Evolutionary conservation across 2,797 vertebrate species (phyloP), one percentile per base, ranked within the genome.

Genomic region (Catostomus latipinnis): DNA sequence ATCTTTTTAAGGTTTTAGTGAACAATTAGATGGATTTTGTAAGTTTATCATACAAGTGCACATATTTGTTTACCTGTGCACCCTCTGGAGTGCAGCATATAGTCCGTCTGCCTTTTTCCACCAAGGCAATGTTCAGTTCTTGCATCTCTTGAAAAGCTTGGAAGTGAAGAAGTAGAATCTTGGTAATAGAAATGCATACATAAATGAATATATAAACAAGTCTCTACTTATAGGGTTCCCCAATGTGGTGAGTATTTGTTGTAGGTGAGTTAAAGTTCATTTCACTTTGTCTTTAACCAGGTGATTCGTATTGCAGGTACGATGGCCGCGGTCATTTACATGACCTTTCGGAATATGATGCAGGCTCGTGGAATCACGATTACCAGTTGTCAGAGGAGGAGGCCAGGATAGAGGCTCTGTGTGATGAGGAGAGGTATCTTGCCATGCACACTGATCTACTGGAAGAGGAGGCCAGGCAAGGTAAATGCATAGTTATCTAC

Each of bases 261-360:
- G 81, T 89, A 84, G 89, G 76, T 72, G 75, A 69, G 18, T 14
- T 49, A 72, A 70, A 13, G 86, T 89, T 7, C 0, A 71, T 68
- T 90, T 86, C 86, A 68, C n/a, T 16, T 66, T 18, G 83, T 76
- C 71, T 91, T 91, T 97, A 96, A 98, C 93, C 93, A 93, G 71
- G 6, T 43, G 62, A 88, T 93, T 97, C 93, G 71, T 89, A 86
- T 95, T 95, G 93, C 97, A 99, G 98, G 95, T 99, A 99, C 0
- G 98, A 99, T 91, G 97, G 98, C 74, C 97, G 98, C 16, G 98
- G 98, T 95, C 98, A 99, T 94, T 96, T 99, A 76, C 97, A 99
- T 93, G 98, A 99, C 95, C 98, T 99, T 82, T 99, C 98, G 86
- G 98, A 99, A 85, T 99, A 98, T 18, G 98, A 99, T 79, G 97